Percentiles rank a stretch among this genome's conserved stretches.
Conservation (phyloP, 2,797 vertebrate genomes). For the Spizella passerina region DNA sequence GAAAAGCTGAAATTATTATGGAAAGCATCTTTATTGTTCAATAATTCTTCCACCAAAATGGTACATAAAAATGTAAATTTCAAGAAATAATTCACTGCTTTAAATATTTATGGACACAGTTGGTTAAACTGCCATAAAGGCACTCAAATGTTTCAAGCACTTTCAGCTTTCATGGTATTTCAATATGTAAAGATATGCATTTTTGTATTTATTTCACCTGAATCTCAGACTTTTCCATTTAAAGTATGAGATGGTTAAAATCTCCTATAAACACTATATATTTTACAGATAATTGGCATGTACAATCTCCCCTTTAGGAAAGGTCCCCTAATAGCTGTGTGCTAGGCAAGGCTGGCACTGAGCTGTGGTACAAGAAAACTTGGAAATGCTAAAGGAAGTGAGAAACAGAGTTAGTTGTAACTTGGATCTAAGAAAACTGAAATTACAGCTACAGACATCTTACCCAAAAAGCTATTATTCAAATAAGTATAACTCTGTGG, state of each 20-base stretch:
- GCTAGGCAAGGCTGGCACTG: neutral
- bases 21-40: conserved; percentile 64
- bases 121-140: conserved; percentile 1
- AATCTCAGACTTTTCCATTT: neutral
- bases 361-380: neutral
- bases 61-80: conserved; percentile 65
- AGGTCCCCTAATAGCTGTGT: neutral
- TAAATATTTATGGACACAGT: conserved; percentile 65
- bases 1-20: conserved; percentile 58
- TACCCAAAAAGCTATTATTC: neutral
- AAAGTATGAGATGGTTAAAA: neutral
- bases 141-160: neutral
- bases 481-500: neutral
- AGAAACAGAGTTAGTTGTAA: neutral
- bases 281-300: neutral
- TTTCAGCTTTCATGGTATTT: conserved; percentile 10
- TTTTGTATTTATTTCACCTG: neutral
- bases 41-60: conserved; percentile 38
- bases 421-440: neutral
- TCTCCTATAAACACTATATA: neutral
- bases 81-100: conserved; percentile 50
- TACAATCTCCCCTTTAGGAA: neutral
- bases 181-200: neutral
- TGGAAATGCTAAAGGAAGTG: neutral
- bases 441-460: neutral